Conservation (phyloP, 1,140 invertebrate species). For the Tyrophagus putrescentiae region DNA sequence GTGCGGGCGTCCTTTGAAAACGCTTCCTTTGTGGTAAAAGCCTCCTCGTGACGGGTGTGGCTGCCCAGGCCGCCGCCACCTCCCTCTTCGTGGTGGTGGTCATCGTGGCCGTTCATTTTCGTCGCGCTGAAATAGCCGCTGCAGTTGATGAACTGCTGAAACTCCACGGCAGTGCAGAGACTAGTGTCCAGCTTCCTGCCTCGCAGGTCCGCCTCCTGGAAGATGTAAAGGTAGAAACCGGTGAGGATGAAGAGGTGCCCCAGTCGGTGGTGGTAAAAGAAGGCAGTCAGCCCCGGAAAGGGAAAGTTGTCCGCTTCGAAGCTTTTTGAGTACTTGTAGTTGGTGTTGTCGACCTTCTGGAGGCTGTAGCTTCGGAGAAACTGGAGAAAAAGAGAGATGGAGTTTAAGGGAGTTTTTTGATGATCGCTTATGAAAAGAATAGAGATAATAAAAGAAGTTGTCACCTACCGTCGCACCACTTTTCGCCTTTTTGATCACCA, state of each 20-base stretch:
- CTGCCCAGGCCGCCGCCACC: not conserved
- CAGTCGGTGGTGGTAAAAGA: not conserved
- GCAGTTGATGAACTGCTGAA: not conserved
- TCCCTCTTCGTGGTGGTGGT: no score
- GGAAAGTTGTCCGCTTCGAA: not conserved
- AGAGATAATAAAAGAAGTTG: not conserved
- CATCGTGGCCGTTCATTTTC: no score
- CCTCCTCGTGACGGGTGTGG: not conserved
- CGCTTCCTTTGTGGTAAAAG: not conserved
- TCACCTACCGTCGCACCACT: not conserved
- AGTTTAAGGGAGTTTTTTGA: not conserved
- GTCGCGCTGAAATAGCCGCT: not conserved
- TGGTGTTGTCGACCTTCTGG: not conserved
- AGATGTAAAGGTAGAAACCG: not conserved
- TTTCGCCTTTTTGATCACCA: no score
- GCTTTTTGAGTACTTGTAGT: not conserved
- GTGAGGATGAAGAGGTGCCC: not conserved
- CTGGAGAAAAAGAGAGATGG: not conserved
- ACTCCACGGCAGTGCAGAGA: not conserved
- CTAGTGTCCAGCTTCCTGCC: not conserved
- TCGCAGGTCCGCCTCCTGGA: not conserved
- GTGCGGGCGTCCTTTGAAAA: no score
- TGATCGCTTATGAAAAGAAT: no score
- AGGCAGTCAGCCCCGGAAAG: not conserved
- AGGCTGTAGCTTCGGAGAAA: not conserved